Evolutionary conservation across 1,140 invertebrate genomes (phyloP), one percentile per base, ranked within the genome.

Genomic region (Bathynomus jamesi): DNA sequence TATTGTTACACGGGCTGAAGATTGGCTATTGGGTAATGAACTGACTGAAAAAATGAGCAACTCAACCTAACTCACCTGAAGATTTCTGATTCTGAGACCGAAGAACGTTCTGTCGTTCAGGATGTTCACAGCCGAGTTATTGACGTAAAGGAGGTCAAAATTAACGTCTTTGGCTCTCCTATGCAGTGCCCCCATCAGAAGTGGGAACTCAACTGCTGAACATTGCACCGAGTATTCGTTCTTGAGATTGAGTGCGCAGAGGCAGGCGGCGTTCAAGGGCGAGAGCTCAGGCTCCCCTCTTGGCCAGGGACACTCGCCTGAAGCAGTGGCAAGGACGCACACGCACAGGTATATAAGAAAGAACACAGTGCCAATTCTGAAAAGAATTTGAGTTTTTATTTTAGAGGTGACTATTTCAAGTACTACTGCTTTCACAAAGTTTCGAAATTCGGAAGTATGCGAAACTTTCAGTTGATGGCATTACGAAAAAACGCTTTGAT

Each of bases 301-400:
- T 71, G 90, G 88, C 93, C 93, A 95, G 0, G 93, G 93, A 82
- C 94, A 96, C 80, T 92, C 90, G 2, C 86, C 88, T 28, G n/a
- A 60, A 8, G 28, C 27, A 1, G 40, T 24, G 60, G 21, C 61
- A 11, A 74, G 67, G n/a, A n/a, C n/a, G n/a, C n/a, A n/a, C n/a
- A n/a, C n/a, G n/a, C n/a, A n/a, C n/a, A n/a, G n/a, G n/a, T n/a
- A n/a, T n/a, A n/a, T n/a, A n/a, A n/a, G n/a, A n/a, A n/a, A n/a
- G n/a, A n/a, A n/a, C n/a, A n/a, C n/a, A n/a, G n/a, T n/a, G n/a
- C n/a, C n/a, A n/a, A n/a, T n/a, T n/a, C n/a, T n/a, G n/a, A n/a
- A n/a, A n/a, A n/a, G n/a, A n/a, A n/a, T n/a, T n/a, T n/a, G n/a
- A n/a, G n/a, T n/a, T n/a, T n/a, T n/a, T n/a, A n/a, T n/a, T n/a